Evolutionary conservation across 1,140 invertebrate genomes (phyloP), one percentile per base, ranked within the genome.

Genomic region (Luehdorfia chinensis): DNA sequence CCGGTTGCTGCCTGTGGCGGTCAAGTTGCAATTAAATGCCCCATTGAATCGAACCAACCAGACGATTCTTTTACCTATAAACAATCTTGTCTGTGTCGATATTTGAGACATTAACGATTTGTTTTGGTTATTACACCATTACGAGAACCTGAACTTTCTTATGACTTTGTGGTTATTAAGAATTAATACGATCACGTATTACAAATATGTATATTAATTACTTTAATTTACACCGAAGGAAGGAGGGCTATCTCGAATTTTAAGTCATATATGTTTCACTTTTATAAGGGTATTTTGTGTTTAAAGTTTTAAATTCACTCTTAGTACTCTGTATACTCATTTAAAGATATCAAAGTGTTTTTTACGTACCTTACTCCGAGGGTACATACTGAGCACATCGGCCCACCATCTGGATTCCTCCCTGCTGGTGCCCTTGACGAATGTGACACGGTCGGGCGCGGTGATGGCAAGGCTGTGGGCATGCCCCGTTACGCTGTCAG

Each of bases 361-460:
- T n/a, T n/a, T n/a, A n/a, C n/a, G n/a, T n/a, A 92, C 91, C 90
- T 93, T 93, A 48, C 91, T 91, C 64, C 94, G 90, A 2, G 94
- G 94, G 65, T 95, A 95, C 27, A 94, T 93, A 12, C 92, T 91
- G 12, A 96, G 89, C 28, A 95, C 92, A 53, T 96, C 94, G 21
- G 91, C 90, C 95, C 94, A 96, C 93, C 94, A 95, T 32, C 93
- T 88, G 4, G 93, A 92, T 75, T 97, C 96, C 60, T 98, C 96
- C 21, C 94, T 90, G 65, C 94, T 95, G 15, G 94, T 95, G 44
- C 95, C 96, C 79, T 97, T 97, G 39, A 98, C 93, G 81, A 97
- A 98, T 70, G 96, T 94, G 45, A 96, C 92, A 49, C 93, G 89
- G 61, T 97, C 95, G 1, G 94, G 94, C 3, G 94, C 92, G 5